Evolutionary conservation across 2,113 vertebrate species (phyloP).

Genomic region (Hippocampus zosterae): DNA sequence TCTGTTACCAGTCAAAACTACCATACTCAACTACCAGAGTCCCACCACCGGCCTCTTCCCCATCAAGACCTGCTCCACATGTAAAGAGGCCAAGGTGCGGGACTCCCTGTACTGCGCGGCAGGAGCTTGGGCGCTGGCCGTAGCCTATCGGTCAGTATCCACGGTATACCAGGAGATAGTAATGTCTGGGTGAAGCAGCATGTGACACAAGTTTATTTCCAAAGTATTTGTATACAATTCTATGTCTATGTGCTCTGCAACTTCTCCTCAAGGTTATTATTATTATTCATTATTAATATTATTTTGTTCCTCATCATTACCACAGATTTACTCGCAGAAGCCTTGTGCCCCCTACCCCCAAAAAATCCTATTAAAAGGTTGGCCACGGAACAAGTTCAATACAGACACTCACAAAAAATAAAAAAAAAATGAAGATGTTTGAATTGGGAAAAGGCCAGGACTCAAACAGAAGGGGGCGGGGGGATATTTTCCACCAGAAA

Average conservation of each 20-base stretch:
- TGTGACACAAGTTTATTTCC: background rate
- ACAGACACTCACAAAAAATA: too few species aligned
- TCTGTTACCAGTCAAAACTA: slow-evolving; percentile 79
- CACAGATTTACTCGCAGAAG: too few species aligned
- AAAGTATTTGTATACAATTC: background rate
- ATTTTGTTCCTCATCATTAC: background rate
- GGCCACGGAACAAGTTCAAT: too few species aligned
- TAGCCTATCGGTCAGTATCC: slow-evolving; percentile 85
- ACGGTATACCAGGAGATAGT: background rate
- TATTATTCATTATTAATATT: too few species aligned
- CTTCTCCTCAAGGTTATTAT: background rate
- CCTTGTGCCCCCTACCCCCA: too few species aligned
- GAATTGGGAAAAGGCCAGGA: too few species aligned
- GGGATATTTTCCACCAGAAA: too few species aligned
- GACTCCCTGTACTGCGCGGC: slow-evolving; percentile 95
- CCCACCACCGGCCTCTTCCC: slow-evolving; percentile 94
- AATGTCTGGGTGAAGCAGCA: background rate
- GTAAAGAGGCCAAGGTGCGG: slow-evolving; percentile 83
- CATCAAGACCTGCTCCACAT: slow-evolving; percentile 78
- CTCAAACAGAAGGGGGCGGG: too few species aligned
- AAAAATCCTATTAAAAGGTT: too few species aligned
- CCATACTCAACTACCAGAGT: slow-evolving; percentile 86
- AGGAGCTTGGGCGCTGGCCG: slow-evolving; percentile 84
- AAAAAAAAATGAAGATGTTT: too few species aligned
- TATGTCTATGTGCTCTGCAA: background rate